These are phyloP conservation scores for Psococerastis gibbosa DNA, from an alignment of 2,888 invertebrate genomes.

Conservation along the genomic window DNA sequence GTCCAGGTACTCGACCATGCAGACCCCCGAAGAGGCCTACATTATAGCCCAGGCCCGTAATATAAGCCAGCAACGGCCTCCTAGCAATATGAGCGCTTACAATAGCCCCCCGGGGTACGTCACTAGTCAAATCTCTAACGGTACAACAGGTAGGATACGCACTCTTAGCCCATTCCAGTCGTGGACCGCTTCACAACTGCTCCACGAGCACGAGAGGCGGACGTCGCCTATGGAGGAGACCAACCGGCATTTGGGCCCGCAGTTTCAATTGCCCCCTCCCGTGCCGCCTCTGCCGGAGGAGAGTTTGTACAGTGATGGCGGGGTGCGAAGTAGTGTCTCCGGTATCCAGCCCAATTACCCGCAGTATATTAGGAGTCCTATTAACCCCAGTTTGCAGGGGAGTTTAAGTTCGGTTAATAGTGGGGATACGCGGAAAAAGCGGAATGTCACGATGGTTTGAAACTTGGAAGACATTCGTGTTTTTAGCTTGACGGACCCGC, in stretches of 20 bases:
- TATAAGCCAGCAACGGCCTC: not conserved
- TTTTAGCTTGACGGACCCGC: not conserved
- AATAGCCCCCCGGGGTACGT: slow-evolving; percentile 5
- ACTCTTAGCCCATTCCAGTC: slow-evolving; percentile 34
- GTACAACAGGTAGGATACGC: slow-evolving; percentile 27
- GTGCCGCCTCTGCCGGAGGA: slow-evolving; percentile 33
- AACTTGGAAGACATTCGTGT: slow-evolving; percentile 11
- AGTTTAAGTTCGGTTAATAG: slow-evolving; percentile 36
- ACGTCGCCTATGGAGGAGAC: slow-evolving; percentile 27
- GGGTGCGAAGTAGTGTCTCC: slow-evolving; percentile 23
- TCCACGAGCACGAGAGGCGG: slow-evolving; percentile 36
- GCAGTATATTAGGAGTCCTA: slow-evolving; percentile 25
- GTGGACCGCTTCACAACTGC: slow-evolving; percentile 38
- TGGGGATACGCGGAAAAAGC: slow-evolving; percentile 31
- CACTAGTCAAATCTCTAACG: slow-evolving; percentile 14
- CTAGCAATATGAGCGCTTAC: not conserved
- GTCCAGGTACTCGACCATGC: slow-evolving; percentile 27
- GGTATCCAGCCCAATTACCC: slow-evolving; percentile 20
- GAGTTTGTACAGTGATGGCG: slow-evolving; percentile 27
- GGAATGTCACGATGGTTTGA: slow-evolving; percentile 42
- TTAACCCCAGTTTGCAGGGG: slow-evolving; percentile 33
- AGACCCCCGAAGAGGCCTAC: slow-evolving; percentile 7
- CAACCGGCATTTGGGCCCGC: slow-evolving; percentile 11
- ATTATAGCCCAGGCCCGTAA: not conserved
- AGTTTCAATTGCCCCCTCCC: slow-evolving; percentile 26